Evolutionary conservation across 1,140 invertebrate genomes (phyloP), one percentile per base, ranked within the genome.

Genomic region (Yoshiicerus persimilis): DNA sequence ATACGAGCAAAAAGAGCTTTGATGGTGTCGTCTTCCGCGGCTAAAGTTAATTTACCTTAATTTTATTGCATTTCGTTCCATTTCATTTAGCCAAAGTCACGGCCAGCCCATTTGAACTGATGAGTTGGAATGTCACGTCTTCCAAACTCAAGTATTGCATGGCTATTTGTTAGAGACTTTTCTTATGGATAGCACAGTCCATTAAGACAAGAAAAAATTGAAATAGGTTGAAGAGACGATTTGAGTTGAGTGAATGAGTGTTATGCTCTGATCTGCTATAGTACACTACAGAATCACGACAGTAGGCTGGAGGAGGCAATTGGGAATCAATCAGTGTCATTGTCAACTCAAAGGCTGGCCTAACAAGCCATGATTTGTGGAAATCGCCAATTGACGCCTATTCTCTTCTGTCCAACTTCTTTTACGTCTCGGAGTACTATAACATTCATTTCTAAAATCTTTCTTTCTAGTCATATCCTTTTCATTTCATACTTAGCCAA

Each of bases 271-370:
- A 20, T 86, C 16, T 23, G 27, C 11, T 8, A 32, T 34, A 75
- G 70, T 10, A n/a, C 20, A 56, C 47, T 39, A 41, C 41, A 39
- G 38, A 27, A 88, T 85, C 83, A 88, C 80, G 87, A 88, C 62
- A 32, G 56, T 77, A 83, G 62, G 84, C 64, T 86, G 87, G 84
- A 87, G 87, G 87, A 88, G 80, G 83, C 47, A 70, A 88, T 88
- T 88, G 83, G 84, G 87, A 88, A 88, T 88, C 87, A 88, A 88
- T 88, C 87, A 88, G 87, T 88, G 87, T 88, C 87, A 88, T 88
- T 88, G 87, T 88, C 87, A 86, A 83, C 87, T 66, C 38, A 88
- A 80, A 64, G 84, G 84, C 47, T 38, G 84, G 39, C 66, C 84
- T 88, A 88, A 88, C 87, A 86, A 88, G 84, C 84, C 41, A 39